These are phyloP conservation scores for Pteria penguin DNA, from an alignment of 2,888 invertebrate species.

Conservation along the genomic window DNA sequence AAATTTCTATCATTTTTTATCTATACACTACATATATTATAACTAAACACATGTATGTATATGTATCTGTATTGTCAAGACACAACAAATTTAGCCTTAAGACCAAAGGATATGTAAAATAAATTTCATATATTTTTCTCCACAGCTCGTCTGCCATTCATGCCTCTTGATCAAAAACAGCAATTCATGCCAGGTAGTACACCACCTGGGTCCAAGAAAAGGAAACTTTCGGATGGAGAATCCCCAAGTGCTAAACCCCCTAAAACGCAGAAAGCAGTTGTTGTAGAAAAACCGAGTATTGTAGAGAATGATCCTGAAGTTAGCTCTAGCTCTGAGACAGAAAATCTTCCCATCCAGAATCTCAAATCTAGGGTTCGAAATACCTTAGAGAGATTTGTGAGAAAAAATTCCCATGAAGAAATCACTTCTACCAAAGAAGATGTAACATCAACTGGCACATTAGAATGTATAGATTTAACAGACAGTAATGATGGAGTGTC, in stretches of 20 bases:
- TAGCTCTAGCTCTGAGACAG: slow-evolving; percentile 74
- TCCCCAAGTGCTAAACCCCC: slow-evolving; percentile 59
- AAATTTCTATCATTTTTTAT: too few species aligned
- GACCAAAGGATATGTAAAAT: too few species aligned
- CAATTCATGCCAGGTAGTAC: slow-evolving; percentile 42
- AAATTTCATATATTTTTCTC: slow-evolving; percentile 9
- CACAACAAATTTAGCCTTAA: too few species aligned
- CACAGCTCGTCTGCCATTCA: slow-evolving; percentile 60
- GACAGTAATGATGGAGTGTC: slow-evolving; percentile 35
- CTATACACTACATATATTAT: too few species aligned
- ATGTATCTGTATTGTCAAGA: too few species aligned
- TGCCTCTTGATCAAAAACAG: slow-evolving; percentile 51
- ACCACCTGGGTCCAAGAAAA: slow-evolving; percentile 56
- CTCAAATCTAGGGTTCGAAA: slow-evolving; percentile 42
- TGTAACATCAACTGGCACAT: neutral
- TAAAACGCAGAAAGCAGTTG: slow-evolving; percentile 41
- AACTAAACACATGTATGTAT: too few species aligned
- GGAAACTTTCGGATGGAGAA: slow-evolving; percentile 61
- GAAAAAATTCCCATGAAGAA: slow-evolving; percentile 57
- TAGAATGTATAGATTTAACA: slow-evolving; percentile 59
- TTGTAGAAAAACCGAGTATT: slow-evolving; percentile 12
- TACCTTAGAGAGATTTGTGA: slow-evolving; percentile 61
- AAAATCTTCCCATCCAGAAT: slow-evolving; percentile 39
- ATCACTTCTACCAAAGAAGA: slow-evolving; percentile 68
- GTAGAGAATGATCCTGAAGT: slow-evolving; percentile 69